Percentiles rank a stretch among this genome's conserved stretches.
These are phyloP conservation scores for Amblyjoppa fuscipennis DNA, from an alignment of 2,888 invertebrate species.

Conservation along the genomic window DNA sequence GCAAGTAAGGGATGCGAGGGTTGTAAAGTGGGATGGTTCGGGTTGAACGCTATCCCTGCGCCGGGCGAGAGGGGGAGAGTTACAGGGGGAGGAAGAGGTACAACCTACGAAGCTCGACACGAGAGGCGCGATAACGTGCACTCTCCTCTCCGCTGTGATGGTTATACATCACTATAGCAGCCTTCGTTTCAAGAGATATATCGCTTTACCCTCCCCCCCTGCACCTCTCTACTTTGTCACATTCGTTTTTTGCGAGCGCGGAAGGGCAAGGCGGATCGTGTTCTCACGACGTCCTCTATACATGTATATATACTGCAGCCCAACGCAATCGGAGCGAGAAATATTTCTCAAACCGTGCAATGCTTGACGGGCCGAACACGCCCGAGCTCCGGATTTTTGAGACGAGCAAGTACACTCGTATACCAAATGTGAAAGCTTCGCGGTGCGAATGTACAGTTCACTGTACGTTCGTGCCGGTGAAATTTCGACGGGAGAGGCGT, in stretches of 20 bases:
- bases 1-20: slow-evolving; percentile 46
- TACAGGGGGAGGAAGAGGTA: slow-evolving; percentile 15
- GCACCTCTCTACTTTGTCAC: slow-evolving; percentile 20
- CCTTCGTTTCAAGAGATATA: slow-evolving; percentile 54
- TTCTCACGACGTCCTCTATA: slow-evolving; percentile 21
- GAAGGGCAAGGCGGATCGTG: slow-evolving; percentile 36
- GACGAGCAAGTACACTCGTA: slow-evolving; percentile 9
- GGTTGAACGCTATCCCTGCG: slow-evolving; percentile 15
- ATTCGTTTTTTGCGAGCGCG: slow-evolving; percentile 43
- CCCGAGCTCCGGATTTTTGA: slow-evolving; percentile 5
- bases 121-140: slow-evolving; percentile 62
- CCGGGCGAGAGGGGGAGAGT: slow-evolving; percentile 11
- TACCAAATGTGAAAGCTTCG: slow-evolving; percentile 14
- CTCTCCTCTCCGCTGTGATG: slow-evolving; percentile 21
- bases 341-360: slow-evolving; percentile 41
- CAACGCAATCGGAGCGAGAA: slow-evolving; percentile 50
- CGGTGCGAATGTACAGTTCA: not conserved
- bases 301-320: not conserved
- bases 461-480: not conserved
- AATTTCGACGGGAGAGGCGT: not conserved
- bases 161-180: slow-evolving; percentile 27
- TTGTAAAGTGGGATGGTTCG: slow-evolving; percentile 62
- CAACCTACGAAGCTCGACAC: slow-evolving; percentile 48
- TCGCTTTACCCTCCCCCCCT: slow-evolving; percentile 35
- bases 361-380: slow-evolving; percentile 19